Evolutionary conservation across 2,888 invertebrate species (phyloP).

Genomic region (Metopia argyrocephala): DNA sequence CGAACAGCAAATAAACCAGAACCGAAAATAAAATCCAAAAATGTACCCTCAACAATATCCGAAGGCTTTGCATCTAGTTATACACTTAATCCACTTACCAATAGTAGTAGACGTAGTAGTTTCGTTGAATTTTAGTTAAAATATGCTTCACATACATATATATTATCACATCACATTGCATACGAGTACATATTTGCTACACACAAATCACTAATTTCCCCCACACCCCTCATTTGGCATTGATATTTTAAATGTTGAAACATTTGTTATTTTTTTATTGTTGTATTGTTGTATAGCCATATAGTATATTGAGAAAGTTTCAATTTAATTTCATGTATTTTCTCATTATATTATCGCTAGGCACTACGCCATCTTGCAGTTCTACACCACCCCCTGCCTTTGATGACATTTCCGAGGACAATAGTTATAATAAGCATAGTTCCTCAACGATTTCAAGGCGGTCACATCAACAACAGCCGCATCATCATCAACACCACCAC

Average conservation of each 20-base stretch:
- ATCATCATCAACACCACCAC: conserved; percentile 15
- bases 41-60: conserved; percentile 54
- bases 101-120: conserved; percentile 62
- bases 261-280: conserved; percentile 20
- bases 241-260: not conserved
- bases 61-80: conserved; percentile 60
- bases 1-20: conserved; percentile 31
- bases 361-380: conserved; percentile 86
- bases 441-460: conserved; percentile 74
- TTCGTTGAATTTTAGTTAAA: conserved; percentile 61
- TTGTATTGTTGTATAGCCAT: not conserved
- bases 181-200: not conserved
- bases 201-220: not conserved
- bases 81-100: conserved; percentile 49
- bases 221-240: conserved; percentile 19
- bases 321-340: not conserved
- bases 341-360: conserved; percentile 78
- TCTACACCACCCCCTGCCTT: conserved; percentile 95
- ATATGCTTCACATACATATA: not conserved
- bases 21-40: conserved; percentile 42
- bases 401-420: conserved; percentile 85
- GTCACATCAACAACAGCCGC: conserved; percentile 68
- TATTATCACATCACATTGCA: too few species aligned
- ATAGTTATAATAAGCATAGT: conserved; percentile 77
- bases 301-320: not conserved